These are phyloP conservation scores for Chaetodon trifasciatus DNA, from an alignment of 2,797 vertebrate species.

Conservation along the genomic window DNA sequence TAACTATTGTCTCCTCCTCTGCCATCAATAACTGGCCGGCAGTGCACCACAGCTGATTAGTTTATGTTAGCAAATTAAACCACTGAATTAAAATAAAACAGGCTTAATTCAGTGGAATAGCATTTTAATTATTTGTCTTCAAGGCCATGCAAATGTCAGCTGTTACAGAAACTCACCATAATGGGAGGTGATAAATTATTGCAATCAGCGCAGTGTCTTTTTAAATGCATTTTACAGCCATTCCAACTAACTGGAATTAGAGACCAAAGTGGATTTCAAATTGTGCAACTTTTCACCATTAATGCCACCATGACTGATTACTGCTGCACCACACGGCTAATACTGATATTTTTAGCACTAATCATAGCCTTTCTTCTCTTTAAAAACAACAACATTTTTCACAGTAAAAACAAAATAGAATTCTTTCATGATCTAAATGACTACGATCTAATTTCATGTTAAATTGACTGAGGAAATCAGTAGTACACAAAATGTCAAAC, in stretches of 20 bases:
- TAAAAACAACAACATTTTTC: too few species aligned
- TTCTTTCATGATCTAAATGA: background rate
- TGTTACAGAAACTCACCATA: background rate
- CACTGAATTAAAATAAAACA: background rate
- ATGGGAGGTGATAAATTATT: background rate
- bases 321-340: background rate
- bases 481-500: background rate
- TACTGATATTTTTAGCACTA: too few species aligned
- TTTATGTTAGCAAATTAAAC: constrained; percentile 8
- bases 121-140: background rate
- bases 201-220: background rate
- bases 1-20: constrained; percentile 11
- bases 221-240: background rate
- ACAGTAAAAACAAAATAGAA: too few species aligned
- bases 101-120: background rate
- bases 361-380: too few species aligned
- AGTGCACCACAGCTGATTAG: constrained; percentile 14
- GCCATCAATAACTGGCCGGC: constrained; percentile 1
- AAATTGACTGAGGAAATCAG: background rate
- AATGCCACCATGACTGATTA: background rate
- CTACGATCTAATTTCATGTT: background rate
- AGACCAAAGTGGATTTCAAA: background rate
- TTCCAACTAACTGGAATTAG: background rate
- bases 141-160: background rate
- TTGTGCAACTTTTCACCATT: background rate